These are phyloP conservation scores for Notocelia uddmanniana DNA, from an alignment of 2,888 invertebrate genomes.

Conservation along the genomic window DNA sequence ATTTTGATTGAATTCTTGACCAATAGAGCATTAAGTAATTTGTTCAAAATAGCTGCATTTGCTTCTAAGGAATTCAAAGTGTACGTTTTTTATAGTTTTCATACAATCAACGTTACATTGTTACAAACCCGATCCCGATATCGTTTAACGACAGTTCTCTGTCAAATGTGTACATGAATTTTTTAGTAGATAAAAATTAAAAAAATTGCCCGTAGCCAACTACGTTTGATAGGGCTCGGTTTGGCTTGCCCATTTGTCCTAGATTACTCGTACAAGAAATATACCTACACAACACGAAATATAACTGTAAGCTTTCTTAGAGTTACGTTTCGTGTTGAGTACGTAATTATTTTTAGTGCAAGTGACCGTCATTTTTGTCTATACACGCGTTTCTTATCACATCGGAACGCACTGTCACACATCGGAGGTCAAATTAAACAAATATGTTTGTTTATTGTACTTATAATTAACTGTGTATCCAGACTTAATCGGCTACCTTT, in stretches of 20 bases:
- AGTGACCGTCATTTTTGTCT: background rate
- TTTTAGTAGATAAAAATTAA: too few relatives aligned
- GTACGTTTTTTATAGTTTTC: background rate
- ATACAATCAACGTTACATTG: background rate
- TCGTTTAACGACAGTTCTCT: too few relatives aligned
- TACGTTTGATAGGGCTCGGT: background rate
- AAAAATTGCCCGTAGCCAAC: too few relatives aligned
- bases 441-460: conserved; percentile 19
- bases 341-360: background rate
- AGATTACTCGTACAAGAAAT: too few relatives aligned
- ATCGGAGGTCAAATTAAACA: conserved; percentile 22
- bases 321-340: too few relatives aligned
- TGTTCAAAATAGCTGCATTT: conserved; percentile 1
- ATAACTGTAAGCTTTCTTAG: too few relatives aligned
- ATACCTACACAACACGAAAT: too few relatives aligned
- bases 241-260: background rate
- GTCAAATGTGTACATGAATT: too few relatives aligned
- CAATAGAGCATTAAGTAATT: conserved; percentile 10
- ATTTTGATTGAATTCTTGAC: conserved; percentile 13
- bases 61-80: conserved; percentile 4
- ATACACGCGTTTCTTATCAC: conserved; percentile 4
- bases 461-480: conserved; percentile 6
- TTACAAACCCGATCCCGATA: background rate
- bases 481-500: conserved; percentile 12
- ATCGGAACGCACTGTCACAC: conserved; percentile 2